Base-by-base conservation (phyloP, 2,113 vertebrate genomes). In the Periophthalmodon schlosseri region DNA sequence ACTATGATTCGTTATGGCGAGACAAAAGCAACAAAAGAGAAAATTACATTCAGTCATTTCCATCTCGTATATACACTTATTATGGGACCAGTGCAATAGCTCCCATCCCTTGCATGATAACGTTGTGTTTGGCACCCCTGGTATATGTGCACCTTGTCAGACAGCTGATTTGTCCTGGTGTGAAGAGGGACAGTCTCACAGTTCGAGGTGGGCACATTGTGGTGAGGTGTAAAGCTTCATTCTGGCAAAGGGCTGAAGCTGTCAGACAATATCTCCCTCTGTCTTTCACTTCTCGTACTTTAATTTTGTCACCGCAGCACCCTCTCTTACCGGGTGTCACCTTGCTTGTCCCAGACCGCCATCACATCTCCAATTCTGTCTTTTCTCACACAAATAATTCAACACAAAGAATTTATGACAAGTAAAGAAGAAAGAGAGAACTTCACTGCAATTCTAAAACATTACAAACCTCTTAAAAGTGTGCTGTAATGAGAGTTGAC, bases 151-250 rank as follows among this genome's bases (percentile, higher is more conserved):
- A 1, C 33, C 10, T 7, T 44, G 61, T 64, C 61, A 64, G 15
- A 11, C 63, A 16, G 16, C 9, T 39, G 63, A 65, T 39, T 39
- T 36, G 16, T 65, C 36, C 34, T 65, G 63, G 65, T 84, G 83
- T 83, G 83, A 84, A 78, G 78, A 79, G 76, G 85, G 88, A 81
- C 83, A 81, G 74, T 85, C 80, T 74, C 78, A 46, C 70, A 74
- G 18, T 87, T 77, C 24, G 54, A n/a, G 49, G 76, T 47, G 76
- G 81, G 74, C 46, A 75, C 76, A 78, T 77, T 75, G 74, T 85
- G 65, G 39, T 12, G 54, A 80, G 69, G 76, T 85, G 75, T 83
- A 82, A 82, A 79, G 80, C 52, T 50, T 80, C 69, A 75, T 2
- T 49, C 60, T 81, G 76, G 72, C 20, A 76, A 85, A 75, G 75